phyloP scores from a whole-genome alignment of 1,140 invertebrate species.

The Lutraria rhynchaena region DNA sequence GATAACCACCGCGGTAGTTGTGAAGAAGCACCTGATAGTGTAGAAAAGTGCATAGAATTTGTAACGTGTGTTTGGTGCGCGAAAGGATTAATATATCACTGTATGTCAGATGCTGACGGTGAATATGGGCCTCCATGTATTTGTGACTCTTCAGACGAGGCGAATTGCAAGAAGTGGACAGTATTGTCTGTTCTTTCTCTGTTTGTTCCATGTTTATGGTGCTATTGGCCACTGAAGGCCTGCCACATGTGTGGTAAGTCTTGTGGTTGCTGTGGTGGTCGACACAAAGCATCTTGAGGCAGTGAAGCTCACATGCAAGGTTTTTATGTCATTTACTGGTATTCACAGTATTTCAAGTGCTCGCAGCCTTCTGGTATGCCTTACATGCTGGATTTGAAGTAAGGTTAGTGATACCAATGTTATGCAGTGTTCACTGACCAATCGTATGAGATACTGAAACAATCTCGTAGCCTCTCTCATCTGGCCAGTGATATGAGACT shows the following conservation, averaged over 20 bases:
- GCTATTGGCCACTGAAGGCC: constrained; percentile 92
- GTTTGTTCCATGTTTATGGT: constrained; percentile 95
- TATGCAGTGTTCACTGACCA: not conserved
- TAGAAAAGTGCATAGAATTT: constrained; percentile 90
- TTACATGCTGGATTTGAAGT: constrained; percentile 17
- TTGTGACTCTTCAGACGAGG: constrained; percentile 81
- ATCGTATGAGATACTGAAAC: not conserved
- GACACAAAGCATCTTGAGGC: constrained; percentile 86
- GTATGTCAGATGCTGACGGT: constrained; percentile 89
- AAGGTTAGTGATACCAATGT: constrained; percentile 54
- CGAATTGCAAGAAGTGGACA: constrained; percentile 86
- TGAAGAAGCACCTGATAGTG: constrained; percentile 93
- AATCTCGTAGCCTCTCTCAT: constrained; percentile 2
- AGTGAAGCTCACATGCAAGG: constrained; percentile 2
- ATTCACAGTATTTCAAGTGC: constrained; percentile 13
- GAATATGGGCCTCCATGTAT: constrained; percentile 84
- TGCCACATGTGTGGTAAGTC: constrained; percentile 91
- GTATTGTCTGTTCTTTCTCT: constrained; percentile 92
- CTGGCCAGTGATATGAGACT: not conserved
- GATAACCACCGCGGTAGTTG: constrained; percentile 92
- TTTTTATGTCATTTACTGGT: constrained; percentile 11
- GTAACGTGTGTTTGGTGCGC: constrained; percentile 91
- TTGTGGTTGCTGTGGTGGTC: constrained; percentile 91
- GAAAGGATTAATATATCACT: constrained; percentile 95
- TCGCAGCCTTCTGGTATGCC: constrained; percentile 39